phyloP scores from a whole-genome alignment of 1,140 invertebrate genomes.

The Tetragonula clypearis region DNA sequence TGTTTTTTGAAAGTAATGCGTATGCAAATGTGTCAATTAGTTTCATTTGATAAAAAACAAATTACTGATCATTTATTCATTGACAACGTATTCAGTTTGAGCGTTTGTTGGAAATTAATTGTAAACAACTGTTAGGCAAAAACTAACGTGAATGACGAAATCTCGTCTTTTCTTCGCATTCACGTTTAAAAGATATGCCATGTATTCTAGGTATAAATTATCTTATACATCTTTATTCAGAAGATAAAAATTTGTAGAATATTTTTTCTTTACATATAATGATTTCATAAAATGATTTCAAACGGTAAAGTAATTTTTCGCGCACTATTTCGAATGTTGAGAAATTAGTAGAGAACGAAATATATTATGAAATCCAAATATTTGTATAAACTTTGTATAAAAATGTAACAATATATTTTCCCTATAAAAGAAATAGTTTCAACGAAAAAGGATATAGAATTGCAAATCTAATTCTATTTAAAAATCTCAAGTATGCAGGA shows the following conservation, averaged over 20 bases:
- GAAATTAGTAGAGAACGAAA: not conserved
- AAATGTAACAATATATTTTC: not conserved
- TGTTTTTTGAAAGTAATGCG: not conserved
- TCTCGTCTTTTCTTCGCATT: not conserved
- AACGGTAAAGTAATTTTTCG: not conserved
- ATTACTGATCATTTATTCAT: not conserved
- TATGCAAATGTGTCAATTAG: not conserved
- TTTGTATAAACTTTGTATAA: not conserved
- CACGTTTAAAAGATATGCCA: not conserved
- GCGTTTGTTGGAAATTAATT: not conserved
- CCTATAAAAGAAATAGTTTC: not conserved
- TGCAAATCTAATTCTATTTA: not conserved
- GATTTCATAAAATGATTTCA: not conserved
- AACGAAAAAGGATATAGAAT: not conserved
- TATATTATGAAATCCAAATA: not conserved
- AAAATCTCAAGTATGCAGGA: not conserved
- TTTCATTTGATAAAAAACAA: not conserved
- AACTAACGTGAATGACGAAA: not conserved
- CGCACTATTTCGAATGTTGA: conserved; percentile 1
- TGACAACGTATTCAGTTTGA: not conserved
- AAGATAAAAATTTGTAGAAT: not conserved
- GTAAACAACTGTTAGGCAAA: not conserved
- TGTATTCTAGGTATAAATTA: not conserved
- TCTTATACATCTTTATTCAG: not conserved
- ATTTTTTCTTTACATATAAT: not conserved